Evolutionary conservation across 1,140 invertebrate species (phyloP), one percentile per base, ranked within the genome.

Genomic region (Drosophila albomicans): DNA sequence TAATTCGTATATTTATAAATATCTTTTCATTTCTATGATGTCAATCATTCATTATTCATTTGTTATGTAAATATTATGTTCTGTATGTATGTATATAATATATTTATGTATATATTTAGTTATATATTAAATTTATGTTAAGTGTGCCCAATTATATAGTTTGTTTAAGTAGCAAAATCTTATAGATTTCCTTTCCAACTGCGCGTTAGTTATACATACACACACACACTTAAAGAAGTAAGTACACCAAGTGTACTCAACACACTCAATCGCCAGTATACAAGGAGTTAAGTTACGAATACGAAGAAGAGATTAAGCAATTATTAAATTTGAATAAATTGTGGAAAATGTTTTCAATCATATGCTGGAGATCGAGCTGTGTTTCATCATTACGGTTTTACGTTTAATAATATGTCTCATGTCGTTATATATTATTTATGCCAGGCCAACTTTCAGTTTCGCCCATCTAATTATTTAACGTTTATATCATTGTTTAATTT

Each of bases 391-490:
- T 25, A 25, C 20, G 20, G 3, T 35, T 7, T 75, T 86, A 72
- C 63, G 78, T 62, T 78, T 78, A 75, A 49, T 66, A 57, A 10
- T 61, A 51, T 81, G 46, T 67, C 63, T 77, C 43, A 48, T 41
- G 51, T 13, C 16, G 49, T 46, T 67, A 35, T 25, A 30, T 63
- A 20, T 73, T 61, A 71, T 64, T 32, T 75, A 54, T 65, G 13
- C 65, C 35, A 71, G 62, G 10, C 58, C 81, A 85, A 76, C 81
- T 86, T 86, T 78, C 71, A 84, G 78, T 69, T 84, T 64, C 6
- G 43, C 57, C 58, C 75, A 52, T 75, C 41, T 62, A 63, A 78
- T 74, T 71, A 78, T 73, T 78, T 61, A 79, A 61, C 64, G 61
- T 43, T 74, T 80, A 63, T 64, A 52, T 74, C 52, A 64, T 51